Conservation (phyloP, 2,797 vertebrate genomes). For the Neoniphon sammara region DNA sequence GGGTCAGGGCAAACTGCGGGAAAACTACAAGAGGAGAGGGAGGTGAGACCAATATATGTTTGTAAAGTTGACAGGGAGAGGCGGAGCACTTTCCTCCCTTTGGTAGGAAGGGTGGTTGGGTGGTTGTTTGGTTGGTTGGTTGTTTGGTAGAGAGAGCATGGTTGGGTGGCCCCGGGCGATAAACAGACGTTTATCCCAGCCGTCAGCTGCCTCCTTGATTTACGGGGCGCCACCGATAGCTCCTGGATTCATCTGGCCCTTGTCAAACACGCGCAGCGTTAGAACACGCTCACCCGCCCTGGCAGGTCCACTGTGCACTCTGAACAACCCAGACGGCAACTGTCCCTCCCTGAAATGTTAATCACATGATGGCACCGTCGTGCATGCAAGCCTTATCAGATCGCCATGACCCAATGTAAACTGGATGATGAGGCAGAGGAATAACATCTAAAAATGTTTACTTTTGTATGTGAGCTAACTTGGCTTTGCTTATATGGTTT, state of each 20-base stretch:
- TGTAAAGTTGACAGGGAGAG: conserved; percentile 61
- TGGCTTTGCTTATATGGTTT: conserved; percentile 67
- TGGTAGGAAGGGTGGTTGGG: conserved; percentile 70
- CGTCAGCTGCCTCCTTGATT: conserved; percentile 99
- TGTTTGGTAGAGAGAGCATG: conserved; percentile 80
- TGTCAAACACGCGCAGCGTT: conserved; percentile 96
- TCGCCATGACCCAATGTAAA: conserved; percentile 70
- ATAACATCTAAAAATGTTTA: conserved; percentile 68
- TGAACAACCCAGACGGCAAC: conserved; percentile 87
- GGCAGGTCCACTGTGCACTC: conserved; percentile 95
- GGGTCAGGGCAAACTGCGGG: conserved; percentile 44
- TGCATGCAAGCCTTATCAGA: conserved; percentile 77
- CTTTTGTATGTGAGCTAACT: conserved; percentile 60
- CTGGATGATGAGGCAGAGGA: conserved; percentile 69
- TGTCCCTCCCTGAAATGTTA: conserved; percentile 86
- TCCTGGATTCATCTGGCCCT: conserved; percentile 99
- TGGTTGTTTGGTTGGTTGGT: conserved; percentile 78
- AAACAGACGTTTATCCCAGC: conserved; percentile 98
- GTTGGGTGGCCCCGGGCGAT: conserved; percentile 93
- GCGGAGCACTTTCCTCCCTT: conserved; percentile 61
- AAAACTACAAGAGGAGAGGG: conserved; percentile 31
- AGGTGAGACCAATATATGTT: conserved; percentile 55
- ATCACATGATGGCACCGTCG: conserved; percentile 80
- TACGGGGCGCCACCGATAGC: conserved; percentile 95
- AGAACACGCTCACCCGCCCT: conserved; percentile 88